These are phyloP conservation scores for Dipodomys spectabilis DNA, from an alignment of 2,113 vertebrate species.

Conservation along the genomic window DNA sequence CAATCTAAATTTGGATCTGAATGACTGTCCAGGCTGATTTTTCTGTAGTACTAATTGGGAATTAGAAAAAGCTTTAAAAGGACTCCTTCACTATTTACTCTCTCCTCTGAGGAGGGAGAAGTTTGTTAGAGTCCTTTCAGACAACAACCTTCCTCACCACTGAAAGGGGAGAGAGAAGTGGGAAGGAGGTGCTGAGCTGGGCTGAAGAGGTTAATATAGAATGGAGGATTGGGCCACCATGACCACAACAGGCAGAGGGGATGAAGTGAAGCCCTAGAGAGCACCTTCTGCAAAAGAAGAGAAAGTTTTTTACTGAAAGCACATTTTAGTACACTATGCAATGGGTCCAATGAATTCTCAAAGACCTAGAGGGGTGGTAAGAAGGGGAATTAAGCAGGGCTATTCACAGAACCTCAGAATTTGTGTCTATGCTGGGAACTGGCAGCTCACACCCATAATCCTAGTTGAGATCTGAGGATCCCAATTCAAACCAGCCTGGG, in stretches of 20 bases:
- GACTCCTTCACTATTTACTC: not conserved
- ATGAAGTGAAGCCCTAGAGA: not conserved
- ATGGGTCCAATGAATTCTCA: not conserved
- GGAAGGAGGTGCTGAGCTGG: not conserved
- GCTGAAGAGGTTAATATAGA: not conserved
- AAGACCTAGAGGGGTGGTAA: not conserved
- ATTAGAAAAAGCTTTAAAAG: not conserved
- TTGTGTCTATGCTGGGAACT: not conserved
- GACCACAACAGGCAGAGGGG: not conserved
- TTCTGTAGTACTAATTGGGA: not conserved
- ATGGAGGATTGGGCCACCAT: not conserved
- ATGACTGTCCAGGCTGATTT: not conserved
- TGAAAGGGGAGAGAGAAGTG: not conserved
- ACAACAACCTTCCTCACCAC: not conserved
- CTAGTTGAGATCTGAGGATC: not conserved
- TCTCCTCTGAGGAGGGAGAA: not conserved
- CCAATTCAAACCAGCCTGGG: too few relatives aligned
- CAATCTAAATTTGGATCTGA: conserved; percentile 25
- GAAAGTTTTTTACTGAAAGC: not conserved
- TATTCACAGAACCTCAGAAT: conserved; percentile 1
- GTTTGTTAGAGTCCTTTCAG: not conserved
- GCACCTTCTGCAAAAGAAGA: not conserved
- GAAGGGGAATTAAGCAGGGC: not conserved
- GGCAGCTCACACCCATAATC: too few relatives aligned
- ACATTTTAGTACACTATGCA: not conserved